Percentiles rank a stretch among this genome's conserved stretches.
These are phyloP conservation scores for Folsomia manolachei DNA, from an alignment of 2,888 invertebrate genomes.

Conservation along the genomic window DNA sequence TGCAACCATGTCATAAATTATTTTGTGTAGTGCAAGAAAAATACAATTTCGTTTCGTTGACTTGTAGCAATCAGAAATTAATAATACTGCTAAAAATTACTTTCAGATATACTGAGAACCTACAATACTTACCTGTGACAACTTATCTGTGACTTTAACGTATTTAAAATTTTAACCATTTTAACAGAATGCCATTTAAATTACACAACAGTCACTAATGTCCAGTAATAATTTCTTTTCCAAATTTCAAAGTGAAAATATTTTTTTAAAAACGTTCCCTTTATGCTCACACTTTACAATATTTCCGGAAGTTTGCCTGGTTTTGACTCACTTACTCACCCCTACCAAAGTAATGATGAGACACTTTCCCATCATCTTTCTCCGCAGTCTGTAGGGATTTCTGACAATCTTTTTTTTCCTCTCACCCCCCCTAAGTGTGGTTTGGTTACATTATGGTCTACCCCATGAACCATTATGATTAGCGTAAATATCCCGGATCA, in stretches of 20 bases:
- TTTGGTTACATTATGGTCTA: background rate
- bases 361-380: background rate
- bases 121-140: too few species aligned
- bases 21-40: constrained; percentile 1
- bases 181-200: too few species aligned
- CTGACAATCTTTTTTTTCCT: background rate
- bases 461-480: background rate
- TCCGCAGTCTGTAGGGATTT: background rate
- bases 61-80: background rate
- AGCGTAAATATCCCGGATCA: background rate
- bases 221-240: background rate
- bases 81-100: background rate
- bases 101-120: too few species aligned
- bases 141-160: too few species aligned
- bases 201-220: too few species aligned
- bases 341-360: background rate
- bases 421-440: too few species aligned
- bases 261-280: too few species aligned
- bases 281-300: too few species aligned
- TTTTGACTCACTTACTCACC: background rate
- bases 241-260: too few species aligned
- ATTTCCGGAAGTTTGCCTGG: background rate
- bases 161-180: too few species aligned
- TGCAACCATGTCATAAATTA: background rate
- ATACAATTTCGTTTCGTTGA: constrained; percentile 12